Conservation (phyloP, 2,888 invertebrate genomes). For the Nowickia ferox region DNA sequence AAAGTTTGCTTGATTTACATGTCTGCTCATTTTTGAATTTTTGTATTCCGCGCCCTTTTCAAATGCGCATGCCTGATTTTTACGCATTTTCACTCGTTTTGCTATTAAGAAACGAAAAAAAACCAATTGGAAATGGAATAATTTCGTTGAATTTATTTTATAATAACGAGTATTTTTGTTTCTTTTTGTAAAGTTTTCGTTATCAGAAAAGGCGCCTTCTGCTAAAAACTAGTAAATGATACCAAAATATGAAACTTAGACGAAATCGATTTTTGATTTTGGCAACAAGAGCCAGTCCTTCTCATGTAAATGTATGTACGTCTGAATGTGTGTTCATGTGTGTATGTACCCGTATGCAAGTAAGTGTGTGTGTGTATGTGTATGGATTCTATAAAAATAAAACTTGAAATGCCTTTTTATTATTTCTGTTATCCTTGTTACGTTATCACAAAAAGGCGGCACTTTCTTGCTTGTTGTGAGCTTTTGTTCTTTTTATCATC, state of each 20-base stretch:
- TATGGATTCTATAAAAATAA: background rate
- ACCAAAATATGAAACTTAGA: conserved; percentile 16
- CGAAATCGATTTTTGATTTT: conserved; percentile 52
- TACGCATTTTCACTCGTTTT: conserved; percentile 6
- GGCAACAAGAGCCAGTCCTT: conserved; percentile 16
- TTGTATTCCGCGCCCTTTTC: conserved; percentile 65
- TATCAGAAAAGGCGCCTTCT: conserved; percentile 54
- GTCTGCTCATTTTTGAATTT: conserved; percentile 40
- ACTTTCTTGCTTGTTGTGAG: background rate
- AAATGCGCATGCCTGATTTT: conserved; percentile 61
- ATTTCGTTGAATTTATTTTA: conserved; percentile 4
- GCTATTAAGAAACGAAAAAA: background rate
- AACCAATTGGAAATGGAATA: conserved; percentile 24
- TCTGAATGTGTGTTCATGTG: background rate
- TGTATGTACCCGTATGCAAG: background rate
- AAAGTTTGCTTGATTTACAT: conserved; percentile 7
- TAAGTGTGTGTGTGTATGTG: background rate
- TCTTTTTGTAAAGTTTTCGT: background rate
- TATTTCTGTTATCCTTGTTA: conserved; percentile 60
- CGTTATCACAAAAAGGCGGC: conserved; percentile 59
- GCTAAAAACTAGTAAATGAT: conserved; percentile 4
- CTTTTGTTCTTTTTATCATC: conserved; percentile 41
- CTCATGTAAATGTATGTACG: background rate
- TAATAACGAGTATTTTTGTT: conserved; percentile 7
- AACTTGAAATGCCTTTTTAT: conserved; percentile 29